Evolutionary conservation across 2,113 vertebrate species (phyloP).

Genomic region (Grantiella picta): DNA sequence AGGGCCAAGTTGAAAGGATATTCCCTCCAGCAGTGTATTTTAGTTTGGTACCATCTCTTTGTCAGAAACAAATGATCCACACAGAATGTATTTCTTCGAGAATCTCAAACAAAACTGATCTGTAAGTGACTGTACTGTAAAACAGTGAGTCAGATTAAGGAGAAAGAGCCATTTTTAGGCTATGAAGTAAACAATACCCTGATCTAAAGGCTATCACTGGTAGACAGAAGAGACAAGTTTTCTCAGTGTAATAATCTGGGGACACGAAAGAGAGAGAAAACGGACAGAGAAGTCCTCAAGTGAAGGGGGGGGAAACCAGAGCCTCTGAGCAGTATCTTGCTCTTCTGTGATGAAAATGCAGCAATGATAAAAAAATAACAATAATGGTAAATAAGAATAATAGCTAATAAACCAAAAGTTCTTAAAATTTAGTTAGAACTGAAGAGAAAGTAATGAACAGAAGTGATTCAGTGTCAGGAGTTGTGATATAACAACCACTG

Average conservation of each 20-base stretch:
- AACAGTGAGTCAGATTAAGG: slow-evolving; percentile 64
- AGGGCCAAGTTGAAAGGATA: slow-evolving; percentile 7
- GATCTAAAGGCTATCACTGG: slow-evolving; percentile 20
- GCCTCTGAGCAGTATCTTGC: neutral
- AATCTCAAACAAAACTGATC: slow-evolving; percentile 69
- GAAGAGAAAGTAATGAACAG: neutral
- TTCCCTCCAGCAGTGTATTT: neutral
- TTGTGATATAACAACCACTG: neutral
- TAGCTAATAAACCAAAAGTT: neutral
- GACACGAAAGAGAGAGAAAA: neutral
- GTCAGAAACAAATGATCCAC: slow-evolving; percentile 57
- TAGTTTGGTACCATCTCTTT: neutral
- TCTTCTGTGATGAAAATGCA: neutral
- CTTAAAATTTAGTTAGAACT: neutral
- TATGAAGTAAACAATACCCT: slow-evolving; percentile 49
- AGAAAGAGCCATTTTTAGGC: slow-evolving; percentile 66
- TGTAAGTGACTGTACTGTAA: slow-evolving; percentile 64
- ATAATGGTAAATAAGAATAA: neutral
- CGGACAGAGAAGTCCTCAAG: neutral
- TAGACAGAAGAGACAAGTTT: neutral
- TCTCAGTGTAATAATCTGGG: neutral
- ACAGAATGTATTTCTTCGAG: slow-evolving; percentile 56
- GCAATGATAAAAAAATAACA: neutral
- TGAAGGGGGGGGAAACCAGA: neutral
- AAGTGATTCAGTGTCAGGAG: neutral